These are phyloP conservation scores for Huso huso DNA, from an alignment of 2,797 vertebrate species.

Conservation along the genomic window DNA sequence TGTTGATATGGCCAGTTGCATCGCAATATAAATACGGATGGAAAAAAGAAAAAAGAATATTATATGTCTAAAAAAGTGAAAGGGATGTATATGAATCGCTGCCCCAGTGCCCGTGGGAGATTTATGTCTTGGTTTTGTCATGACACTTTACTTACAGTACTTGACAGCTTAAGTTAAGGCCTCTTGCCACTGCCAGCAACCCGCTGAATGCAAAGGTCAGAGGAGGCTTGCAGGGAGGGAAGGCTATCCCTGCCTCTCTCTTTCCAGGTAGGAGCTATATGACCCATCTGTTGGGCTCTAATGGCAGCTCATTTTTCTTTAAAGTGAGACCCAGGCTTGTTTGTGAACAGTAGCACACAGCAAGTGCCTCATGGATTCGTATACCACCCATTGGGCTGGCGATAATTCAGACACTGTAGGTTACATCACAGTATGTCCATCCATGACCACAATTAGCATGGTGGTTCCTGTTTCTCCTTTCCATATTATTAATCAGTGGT, in stretches of 20 bases:
- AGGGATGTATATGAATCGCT: slow-evolving; percentile 31
- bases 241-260: slow-evolving; percentile 20
- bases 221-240: slow-evolving; percentile 13
- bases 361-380: slow-evolving; percentile 19
- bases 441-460: slow-evolving; percentile 4
- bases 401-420: slow-evolving; percentile 18
- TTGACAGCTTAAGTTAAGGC: slow-evolving; percentile 16
- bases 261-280: slow-evolving; percentile 17
- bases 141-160: slow-evolving; percentile 7
- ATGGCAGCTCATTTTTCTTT: slow-evolving; percentile 28
- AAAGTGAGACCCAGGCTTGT: slow-evolving; percentile 15
- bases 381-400: slow-evolving; percentile 37
- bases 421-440: slow-evolving; percentile 6
- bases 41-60: slow-evolving; percentile 6
- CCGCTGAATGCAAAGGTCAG: slow-evolving; percentile 21
- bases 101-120: not conserved
- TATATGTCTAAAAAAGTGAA: slow-evolving; percentile 20
- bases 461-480: not conserved
- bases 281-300: slow-evolving; percentile 17
- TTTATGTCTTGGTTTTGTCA: not conserved
- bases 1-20: slow-evolving; percentile 13
- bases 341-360: slow-evolving; percentile 26
- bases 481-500: not conserved
- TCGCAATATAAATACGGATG: slow-evolving; percentile 8
- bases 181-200: slow-evolving; percentile 18